Evolutionary conservation across 2,113 vertebrate genomes (phyloP).

Genomic region (Illadopsis cleaveri): DNA sequence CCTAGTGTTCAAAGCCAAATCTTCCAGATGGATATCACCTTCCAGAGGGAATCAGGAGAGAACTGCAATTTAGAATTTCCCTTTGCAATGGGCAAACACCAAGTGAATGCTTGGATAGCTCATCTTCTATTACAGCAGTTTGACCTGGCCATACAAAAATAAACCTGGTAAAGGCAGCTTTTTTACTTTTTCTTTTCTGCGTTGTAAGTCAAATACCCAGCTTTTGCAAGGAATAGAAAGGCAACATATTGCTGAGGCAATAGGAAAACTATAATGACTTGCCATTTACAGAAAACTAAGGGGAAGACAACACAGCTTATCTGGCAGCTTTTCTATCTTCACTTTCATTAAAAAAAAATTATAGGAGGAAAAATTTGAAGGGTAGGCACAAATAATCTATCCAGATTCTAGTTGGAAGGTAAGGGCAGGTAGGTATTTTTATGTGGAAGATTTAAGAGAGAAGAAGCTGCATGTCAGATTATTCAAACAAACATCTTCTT

Average conservation of each 20-base stretch:
- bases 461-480: neutral
- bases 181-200: neutral
- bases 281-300: neutral
- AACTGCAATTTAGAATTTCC: neutral
- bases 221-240: neutral
- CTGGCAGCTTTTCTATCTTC: neutral
- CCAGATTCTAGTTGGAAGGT: neutral
- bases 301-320: neutral
- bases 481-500: neutral
- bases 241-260: slow-evolving; percentile 14
- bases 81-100: neutral
- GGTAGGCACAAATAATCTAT: neutral
- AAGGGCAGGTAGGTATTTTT: neutral
- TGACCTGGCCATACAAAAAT: neutral
- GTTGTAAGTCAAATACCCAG: neutral
- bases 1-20: neutral
- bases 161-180: neutral
- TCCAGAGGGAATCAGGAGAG: neutral
- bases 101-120: neutral
- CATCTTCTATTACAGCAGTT: neutral
- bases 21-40: neutral
- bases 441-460: neutral
- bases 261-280: slow-evolving; percentile 17
- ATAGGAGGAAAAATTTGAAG: neutral
- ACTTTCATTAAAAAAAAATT: neutral